phyloP scores from a whole-genome alignment of 2,888 invertebrate species.

The Lycaena phlaeas region DNA sequence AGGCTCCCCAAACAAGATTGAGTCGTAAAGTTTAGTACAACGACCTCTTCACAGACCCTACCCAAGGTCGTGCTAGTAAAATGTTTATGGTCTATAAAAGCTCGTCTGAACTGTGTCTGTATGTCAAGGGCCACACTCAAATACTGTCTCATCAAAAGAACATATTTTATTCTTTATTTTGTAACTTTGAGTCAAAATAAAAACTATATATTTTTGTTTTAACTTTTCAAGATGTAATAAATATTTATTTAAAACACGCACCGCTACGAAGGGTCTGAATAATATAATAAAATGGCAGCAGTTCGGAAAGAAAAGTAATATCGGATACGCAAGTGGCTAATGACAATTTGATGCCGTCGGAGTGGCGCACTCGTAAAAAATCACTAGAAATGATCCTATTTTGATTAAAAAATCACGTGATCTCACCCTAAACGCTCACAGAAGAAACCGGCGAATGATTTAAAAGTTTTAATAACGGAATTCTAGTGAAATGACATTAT shows the following conservation, averaged over 20 bases:
- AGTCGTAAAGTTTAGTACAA: conserved; percentile 58
- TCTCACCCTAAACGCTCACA: conserved; percentile 50
- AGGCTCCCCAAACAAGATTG: conserved; percentile 31
- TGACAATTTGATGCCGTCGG: conserved; percentile 64
- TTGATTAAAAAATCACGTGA: conserved; percentile 71
- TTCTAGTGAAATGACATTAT: conserved; percentile 74
- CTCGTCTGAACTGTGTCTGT: conserved; percentile 66
- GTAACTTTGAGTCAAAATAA: conserved; percentile 1
- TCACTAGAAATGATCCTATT: conserved; percentile 70
- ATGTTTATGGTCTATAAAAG: conserved; percentile 71
- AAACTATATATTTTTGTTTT: conserved; percentile 1
- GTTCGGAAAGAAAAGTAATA: conserved; percentile 67
- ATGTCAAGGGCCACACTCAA: conserved; percentile 67
- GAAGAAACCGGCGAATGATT: conserved; percentile 68
- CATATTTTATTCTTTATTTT: conserved; percentile 33
- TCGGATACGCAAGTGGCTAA: conserved; percentile 68
- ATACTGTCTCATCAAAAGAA: conserved; percentile 35
- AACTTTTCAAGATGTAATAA: not conserved
- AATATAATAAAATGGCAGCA: conserved; percentile 58
- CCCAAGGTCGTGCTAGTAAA: conserved; percentile 70
- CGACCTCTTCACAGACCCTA: conserved; percentile 69
- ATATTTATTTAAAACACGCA: not conserved
- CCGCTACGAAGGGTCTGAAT: conserved; percentile 38
- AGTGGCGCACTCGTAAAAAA: conserved; percentile 69
- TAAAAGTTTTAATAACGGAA: conserved; percentile 74